phyloP scores from a whole-genome alignment of 2,888 invertebrate genomes.

The Prosopocoilus inquinatus region DNA sequence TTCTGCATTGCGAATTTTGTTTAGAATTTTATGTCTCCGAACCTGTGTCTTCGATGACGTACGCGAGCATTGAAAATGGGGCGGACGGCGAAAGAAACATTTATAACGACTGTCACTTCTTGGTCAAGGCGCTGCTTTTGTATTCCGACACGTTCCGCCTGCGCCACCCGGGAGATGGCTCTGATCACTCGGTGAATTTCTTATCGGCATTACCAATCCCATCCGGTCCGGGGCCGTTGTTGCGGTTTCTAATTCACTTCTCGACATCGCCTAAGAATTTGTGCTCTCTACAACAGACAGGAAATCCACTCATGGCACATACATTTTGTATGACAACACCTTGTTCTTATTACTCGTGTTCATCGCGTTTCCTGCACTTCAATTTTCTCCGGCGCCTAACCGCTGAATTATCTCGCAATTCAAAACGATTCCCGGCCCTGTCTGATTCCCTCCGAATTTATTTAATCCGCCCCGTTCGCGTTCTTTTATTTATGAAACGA shows the following conservation, averaged over 20 bases:
- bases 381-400: slow-evolving; percentile 36
- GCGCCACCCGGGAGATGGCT: slow-evolving; percentile 32
- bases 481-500: slow-evolving; percentile 22
- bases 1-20: slow-evolving; percentile 44
- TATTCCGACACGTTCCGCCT: slow-evolving; percentile 35
- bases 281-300: slow-evolving; percentile 25
- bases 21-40: slow-evolving; percentile 38
- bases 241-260: slow-evolving; percentile 43
- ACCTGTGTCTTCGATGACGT: slow-evolving; percentile 29
- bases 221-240: slow-evolving; percentile 32
- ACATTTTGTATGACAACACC: slow-evolving; percentile 47
- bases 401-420: slow-evolving; percentile 39
- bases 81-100: slow-evolving; percentile 27
- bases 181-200: slow-evolving; percentile 42
- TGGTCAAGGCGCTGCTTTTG: slow-evolving; percentile 36
- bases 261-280: slow-evolving; percentile 17
- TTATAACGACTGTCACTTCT: slow-evolving; percentile 36
- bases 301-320: slow-evolving; percentile 47
- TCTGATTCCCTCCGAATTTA: slow-evolving; percentile 27
- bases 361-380: slow-evolving; percentile 35
- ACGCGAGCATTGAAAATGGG: slow-evolving; percentile 4
- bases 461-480: slow-evolving; percentile 20
- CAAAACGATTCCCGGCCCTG: slow-evolving; percentile 33
- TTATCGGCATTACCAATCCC: slow-evolving; percentile 45
- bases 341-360: slow-evolving; percentile 35